Conservation (phyloP, 2,113 vertebrate species). For the Albula glossodonta region DNA sequence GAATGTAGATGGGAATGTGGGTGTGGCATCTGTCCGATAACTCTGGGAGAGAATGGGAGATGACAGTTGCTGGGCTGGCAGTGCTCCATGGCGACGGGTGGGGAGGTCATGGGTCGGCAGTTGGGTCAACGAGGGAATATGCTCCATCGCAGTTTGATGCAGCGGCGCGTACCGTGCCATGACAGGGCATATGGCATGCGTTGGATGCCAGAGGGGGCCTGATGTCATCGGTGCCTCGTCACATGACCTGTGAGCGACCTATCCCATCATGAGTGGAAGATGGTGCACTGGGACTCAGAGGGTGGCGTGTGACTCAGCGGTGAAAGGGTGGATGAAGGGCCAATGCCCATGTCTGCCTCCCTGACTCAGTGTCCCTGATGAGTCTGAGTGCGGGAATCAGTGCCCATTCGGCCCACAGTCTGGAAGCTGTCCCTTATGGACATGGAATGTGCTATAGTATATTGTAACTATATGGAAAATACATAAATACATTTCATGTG, state of each 20-base stretch:
- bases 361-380: too few relatives aligned
- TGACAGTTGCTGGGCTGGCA: background rate
- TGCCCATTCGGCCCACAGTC: too few relatives aligned
- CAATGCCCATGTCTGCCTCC: too few relatives aligned
- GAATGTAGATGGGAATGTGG: background rate
- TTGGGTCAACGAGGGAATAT: background rate
- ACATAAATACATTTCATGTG: too few relatives aligned
- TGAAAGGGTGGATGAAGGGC: too few relatives aligned
- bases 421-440: too few relatives aligned
- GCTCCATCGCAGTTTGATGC: background rate
- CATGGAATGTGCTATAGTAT: too few relatives aligned
- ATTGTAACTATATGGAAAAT: too few relatives aligned
- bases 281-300: background rate
- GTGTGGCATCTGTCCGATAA: background rate
- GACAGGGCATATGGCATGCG: background rate
- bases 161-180: background rate
- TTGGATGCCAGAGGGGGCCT: background rate
- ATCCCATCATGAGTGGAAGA: background rate
- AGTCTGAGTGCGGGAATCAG: too few relatives aligned
- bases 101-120: too few relatives aligned
- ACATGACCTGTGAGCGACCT: background rate
- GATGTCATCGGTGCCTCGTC: slow-evolving; percentile 7
- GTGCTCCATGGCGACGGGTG: background rate
- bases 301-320: background rate
- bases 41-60: background rate